These are phyloP conservation scores for Borostomias antarcticus DNA, from an alignment of 2,797 vertebrate species.

Conservation along the genomic window DNA sequence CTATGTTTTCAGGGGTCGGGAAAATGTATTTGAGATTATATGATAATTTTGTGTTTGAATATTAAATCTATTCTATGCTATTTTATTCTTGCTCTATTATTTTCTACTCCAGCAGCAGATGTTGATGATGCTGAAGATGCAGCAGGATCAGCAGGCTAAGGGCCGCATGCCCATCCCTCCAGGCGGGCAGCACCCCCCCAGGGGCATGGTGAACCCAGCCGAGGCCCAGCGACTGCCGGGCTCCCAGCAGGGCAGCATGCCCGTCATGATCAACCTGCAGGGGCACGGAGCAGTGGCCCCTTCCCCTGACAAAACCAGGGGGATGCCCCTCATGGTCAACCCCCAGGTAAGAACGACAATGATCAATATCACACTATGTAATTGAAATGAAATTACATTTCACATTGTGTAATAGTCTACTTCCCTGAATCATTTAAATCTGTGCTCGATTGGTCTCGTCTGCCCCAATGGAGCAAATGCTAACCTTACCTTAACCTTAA, in stretches of 20 bases:
- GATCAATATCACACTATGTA: no score
- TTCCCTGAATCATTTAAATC: no score
- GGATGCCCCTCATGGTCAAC: conserved; percentile 86
- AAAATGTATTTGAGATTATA: no score
- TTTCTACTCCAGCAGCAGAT: conserved; percentile 82
- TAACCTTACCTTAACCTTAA: no score
- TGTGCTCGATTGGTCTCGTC: no score
- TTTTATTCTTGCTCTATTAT: no score
- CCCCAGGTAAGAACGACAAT: conserved; percentile 61
- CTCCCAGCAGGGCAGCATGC: conserved; percentile 86
- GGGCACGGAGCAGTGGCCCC: conserved; percentile 87
- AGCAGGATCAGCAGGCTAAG: conserved; percentile 93
- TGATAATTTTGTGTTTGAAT: no score
- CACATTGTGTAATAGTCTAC: no score
- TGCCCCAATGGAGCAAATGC: no score
- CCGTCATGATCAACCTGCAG: conserved; percentile 95
- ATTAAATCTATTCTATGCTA: no score
- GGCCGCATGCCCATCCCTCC: conserved; percentile 89
- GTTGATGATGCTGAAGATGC: conserved; percentile 97
- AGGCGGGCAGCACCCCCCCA: conserved; percentile 84
- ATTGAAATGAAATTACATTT: neutral
- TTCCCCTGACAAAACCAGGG: conserved; percentile 93
- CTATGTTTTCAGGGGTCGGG: neutral
- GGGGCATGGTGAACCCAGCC: conserved; percentile 80
- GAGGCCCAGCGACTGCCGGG: conserved; percentile 90